Base-by-base conservation (phyloP, 2,113 vertebrate species). In the Brachyistius frenatus region DNA sequence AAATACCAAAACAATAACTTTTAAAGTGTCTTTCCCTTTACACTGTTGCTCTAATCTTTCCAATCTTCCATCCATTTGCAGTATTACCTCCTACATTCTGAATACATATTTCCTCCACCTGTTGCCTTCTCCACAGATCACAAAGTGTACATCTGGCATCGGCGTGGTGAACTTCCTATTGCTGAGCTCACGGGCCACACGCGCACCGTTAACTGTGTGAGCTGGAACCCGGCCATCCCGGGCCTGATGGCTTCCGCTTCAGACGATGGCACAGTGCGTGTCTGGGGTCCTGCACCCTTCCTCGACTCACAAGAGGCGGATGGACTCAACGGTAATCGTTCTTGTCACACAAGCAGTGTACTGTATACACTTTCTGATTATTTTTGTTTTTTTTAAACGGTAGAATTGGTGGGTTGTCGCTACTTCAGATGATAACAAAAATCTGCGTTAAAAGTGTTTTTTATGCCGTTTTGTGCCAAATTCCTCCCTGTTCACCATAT, bases 111-210 rank as follows among this genome's bases (percentile, higher is more conserved):
- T 64, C 1, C 4, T 57, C 31, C 36, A 60, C 15, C 37, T 30
- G 14, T 23, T 23, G 23, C 23, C 23, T 23, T 23, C 23, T 23
- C 65, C 10, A 32, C 82, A 99, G 98, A 99, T 95, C 98, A 99
- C 90, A 99, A 99, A 89, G 98, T 99, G 73, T 99, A 99, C 93
- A 98, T 99, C 92, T 99, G 98, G 98, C 98, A 99, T 94, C 95
- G 97, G 84, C 97, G 97, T 36, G 97, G 98, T 0, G 98, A 99
- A 90, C 95, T 99, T 89, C 98, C 98, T 5, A 98, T 99, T 44
- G 97, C 98, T 1, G 98, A 99, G 94, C 95, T 99, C 88, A 99
- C 97, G 0, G 98, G 98, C 85, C 98, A 99, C 94, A 99, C 98
- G 0, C 97, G 98, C 80, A 99, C 98, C 23, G 98, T 99, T 49